Evolutionary conservation across 92 coral and sea anemone genomes (phyloP).

Genomic region (Epizoanthus ramosus): DNA sequence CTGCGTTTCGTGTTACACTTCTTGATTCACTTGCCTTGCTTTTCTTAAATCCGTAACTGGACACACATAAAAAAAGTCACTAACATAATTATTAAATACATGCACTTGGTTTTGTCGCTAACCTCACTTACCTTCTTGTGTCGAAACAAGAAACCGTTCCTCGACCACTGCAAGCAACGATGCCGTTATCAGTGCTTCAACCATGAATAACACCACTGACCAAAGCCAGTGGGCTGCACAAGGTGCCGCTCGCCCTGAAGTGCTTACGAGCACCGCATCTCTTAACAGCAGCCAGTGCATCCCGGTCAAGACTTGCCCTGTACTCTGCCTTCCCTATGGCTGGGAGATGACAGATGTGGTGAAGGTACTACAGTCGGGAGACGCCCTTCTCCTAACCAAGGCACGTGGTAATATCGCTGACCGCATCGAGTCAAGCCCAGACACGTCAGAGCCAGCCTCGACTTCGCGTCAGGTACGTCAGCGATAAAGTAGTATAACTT

Average conservation of each 20-base stretch:
- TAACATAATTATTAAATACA: too few relatives aligned
- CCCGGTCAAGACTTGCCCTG: slow-evolving; percentile 68
- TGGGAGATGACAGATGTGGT: slow-evolving; percentile 81
- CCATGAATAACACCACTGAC: background rate
- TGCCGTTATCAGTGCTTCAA: background rate
- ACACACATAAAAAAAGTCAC: too few relatives aligned
- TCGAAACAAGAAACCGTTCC: background rate
- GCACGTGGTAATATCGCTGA: background rate
- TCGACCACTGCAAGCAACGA: background rate
- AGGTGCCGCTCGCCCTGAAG: background rate
- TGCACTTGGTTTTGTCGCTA: too few relatives aligned
- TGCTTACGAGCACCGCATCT: background rate
- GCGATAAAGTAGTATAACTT: background rate
- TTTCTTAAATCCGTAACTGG: too few relatives aligned
- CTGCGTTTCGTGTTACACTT: too few relatives aligned
- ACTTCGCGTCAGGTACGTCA: slow-evolving; percentile 20
- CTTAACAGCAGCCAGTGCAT: slow-evolving; percentile 20
- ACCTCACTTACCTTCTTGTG: background rate
- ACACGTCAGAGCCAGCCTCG: background rate
- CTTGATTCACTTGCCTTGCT: too few relatives aligned
- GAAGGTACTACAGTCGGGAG: slow-evolving; percentile 72
- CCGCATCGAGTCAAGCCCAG: background rate
- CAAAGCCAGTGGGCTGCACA: background rate
- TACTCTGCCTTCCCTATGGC: slow-evolving; percentile 67
- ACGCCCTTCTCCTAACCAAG: slow-evolving; percentile 75